Conservation (phyloP, 2,888 invertebrate species). For the Serripes groenlandicus region DNA sequence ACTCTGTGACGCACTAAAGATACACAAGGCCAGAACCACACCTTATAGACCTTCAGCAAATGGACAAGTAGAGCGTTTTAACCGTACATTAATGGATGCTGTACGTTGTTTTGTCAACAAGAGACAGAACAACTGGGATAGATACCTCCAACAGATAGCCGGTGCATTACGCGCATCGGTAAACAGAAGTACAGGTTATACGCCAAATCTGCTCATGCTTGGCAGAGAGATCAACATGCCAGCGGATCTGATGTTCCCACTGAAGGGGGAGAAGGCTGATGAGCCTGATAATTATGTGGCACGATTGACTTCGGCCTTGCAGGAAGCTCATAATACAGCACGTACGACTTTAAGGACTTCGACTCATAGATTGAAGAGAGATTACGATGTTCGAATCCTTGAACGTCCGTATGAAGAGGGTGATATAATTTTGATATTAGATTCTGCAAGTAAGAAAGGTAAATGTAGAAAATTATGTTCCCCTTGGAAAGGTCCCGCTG, state of each 20-base stretch:
- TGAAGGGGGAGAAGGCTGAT: no score
- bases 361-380: constrained; percentile 20
- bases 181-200: constrained; percentile 23
- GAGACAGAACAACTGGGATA: not conserved
- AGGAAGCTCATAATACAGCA: constrained; percentile 19
- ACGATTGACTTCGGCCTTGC: not conserved
- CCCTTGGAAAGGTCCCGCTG: no score
- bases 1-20: not conserved
- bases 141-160: constrained; percentile 12
- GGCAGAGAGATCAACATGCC: constrained; percentile 19
- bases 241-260: constrained; percentile 29
- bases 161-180: constrained; percentile 8
- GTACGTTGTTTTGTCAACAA: constrained; percentile 13
- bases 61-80: constrained; percentile 20
- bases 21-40: constrained; percentile 19
- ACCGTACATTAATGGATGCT: constrained; percentile 18
- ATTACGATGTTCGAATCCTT: constrained; percentile 30
- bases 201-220: constrained; percentile 18
- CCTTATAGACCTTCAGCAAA: constrained; percentile 12
- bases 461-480: no score
- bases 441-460: no score
- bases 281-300: constrained; percentile 3
- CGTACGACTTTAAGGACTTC: constrained; percentile 2
- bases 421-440: no score
- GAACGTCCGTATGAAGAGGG: no score